These are phyloP conservation scores for Odocoileus virginianus DNA, from an alignment of 2,113 vertebrate genomes.

Conservation along the genomic window DNA sequence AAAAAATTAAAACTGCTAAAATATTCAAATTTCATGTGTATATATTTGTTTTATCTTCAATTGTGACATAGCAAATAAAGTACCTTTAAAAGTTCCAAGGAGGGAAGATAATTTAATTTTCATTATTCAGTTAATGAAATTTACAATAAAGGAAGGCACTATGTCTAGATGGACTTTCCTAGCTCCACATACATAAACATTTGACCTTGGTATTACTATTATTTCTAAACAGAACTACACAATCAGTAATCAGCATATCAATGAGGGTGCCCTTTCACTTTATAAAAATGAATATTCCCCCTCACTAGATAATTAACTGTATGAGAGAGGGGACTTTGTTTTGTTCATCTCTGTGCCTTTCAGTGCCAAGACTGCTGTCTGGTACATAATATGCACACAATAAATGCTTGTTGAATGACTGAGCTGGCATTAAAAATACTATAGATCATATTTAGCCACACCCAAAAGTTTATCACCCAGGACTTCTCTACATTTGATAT, in stretches of 20 bases:
- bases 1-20: conserved; percentile 40
- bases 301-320: not conserved
- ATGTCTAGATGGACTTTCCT: conserved; percentile 5
- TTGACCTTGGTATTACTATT: conserved; percentile 6
- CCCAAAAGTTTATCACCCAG: conserved; percentile 37
- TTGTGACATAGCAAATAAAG: not conserved
- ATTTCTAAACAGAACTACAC: conserved; percentile 8
- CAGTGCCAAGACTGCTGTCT: not conserved
- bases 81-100: not conserved
- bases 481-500: conserved; percentile 35
- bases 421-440: conserved; percentile 45
- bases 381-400: conserved; percentile 6
- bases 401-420: conserved; percentile 56
- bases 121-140: conserved; percentile 24
- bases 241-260: not conserved
- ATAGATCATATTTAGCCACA: conserved; percentile 19
- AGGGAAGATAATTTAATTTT: not conserved
- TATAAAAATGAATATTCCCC: conserved; percentile 28
- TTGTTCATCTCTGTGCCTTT: conserved; percentile 21
- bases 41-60: conserved; percentile 30
- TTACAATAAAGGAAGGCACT: not conserved
- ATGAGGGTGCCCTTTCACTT: not conserved
- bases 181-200: not conserved
- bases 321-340: conserved; percentile 15
- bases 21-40: not conserved